A percentile compares a stretch with the other conserved stretches of the same genome.
These are phyloP conservation scores for Pseudorhiza aurosa DNA, from an alignment of 30 jellyfish, hydroid and myxozoan genomes.

Conservation along the genomic window DNA sequence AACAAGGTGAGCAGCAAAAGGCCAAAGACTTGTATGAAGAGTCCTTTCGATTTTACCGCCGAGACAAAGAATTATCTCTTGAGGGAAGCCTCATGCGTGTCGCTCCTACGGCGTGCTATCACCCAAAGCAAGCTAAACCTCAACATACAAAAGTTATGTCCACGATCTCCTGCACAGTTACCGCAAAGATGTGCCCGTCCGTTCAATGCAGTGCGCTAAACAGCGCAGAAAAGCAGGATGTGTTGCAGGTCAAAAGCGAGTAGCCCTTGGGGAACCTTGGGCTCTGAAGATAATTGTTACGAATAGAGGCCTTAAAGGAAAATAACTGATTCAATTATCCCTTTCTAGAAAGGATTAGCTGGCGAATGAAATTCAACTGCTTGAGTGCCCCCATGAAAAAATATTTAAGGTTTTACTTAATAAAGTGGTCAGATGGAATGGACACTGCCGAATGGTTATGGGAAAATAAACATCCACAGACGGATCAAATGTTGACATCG, in stretches of 20 bases:
- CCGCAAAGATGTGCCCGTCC: neutral
- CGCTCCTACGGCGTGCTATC: slow-evolving; percentile 34
- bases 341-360: neutral
- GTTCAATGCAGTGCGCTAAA: neutral
- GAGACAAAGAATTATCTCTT: slow-evolving; percentile 38
- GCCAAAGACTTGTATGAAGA: slow-evolving; percentile 3
- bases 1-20: neutral
- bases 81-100: slow-evolving; percentile 46
- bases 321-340: neutral
- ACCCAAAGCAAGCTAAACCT: neutral
- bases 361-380: neutral
- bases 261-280: neutral
- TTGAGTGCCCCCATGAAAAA: neutral
- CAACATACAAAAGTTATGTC: slow-evolving; percentile 2
- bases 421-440: too few relatives aligned
- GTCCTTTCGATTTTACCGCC: slow-evolving; percentile 22
- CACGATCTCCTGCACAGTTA: slow-evolving; percentile 32
- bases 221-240: too few relatives aligned
- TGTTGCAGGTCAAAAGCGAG: too few relatives aligned
- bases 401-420: neutral
- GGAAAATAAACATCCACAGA: too few relatives aligned
- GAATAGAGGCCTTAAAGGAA: neutral
- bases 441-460: too few relatives aligned
- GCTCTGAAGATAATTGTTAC: neutral
- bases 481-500: too few relatives aligned